A percentile compares a stretch with the other conserved stretches of the same genome.
Conservation (phyloP, 2,797 vertebrate genomes). For the Trachops cirrhosus region DNA sequence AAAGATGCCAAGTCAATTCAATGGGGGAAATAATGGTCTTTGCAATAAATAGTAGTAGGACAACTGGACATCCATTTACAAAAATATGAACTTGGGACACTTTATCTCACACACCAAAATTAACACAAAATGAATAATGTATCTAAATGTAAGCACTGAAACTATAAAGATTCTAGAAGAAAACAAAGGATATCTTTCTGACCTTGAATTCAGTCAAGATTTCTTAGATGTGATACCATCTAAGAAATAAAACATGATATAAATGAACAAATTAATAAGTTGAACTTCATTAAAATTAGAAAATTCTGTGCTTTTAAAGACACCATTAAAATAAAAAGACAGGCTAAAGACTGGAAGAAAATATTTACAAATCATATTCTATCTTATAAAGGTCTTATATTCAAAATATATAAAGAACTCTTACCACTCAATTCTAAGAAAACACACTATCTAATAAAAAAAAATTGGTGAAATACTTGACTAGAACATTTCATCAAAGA, state of each 20-base stretch:
- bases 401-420: constrained; percentile 29
- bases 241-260: constrained; percentile 37
- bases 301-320: constrained; percentile 4
- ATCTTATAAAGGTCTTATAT: not conserved
- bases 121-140: constrained; percentile 11
- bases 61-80: not conserved
- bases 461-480: constrained; percentile 19
- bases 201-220: not conserved
- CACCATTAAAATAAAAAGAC: constrained; percentile 11
- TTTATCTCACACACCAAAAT: constrained; percentile 34
- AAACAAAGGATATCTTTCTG: constrained; percentile 20
- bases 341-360: not conserved
- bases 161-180: constrained; percentile 22
- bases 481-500: constrained; percentile 1
- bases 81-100: not conserved
- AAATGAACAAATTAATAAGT: not conserved
- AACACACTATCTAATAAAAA: constrained; percentile 1
- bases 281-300: constrained; percentile 38
- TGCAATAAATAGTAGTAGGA: not conserved
- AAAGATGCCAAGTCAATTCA: constrained; percentile 32
- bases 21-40: not conserved
- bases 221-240: not conserved
- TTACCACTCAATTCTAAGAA: constrained; percentile 22
- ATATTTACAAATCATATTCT: not conserved
- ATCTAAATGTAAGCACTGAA: not conserved